Conservation (phyloP, 2,797 vertebrate genomes). For the Chlorospingus flavigularis region DNA sequence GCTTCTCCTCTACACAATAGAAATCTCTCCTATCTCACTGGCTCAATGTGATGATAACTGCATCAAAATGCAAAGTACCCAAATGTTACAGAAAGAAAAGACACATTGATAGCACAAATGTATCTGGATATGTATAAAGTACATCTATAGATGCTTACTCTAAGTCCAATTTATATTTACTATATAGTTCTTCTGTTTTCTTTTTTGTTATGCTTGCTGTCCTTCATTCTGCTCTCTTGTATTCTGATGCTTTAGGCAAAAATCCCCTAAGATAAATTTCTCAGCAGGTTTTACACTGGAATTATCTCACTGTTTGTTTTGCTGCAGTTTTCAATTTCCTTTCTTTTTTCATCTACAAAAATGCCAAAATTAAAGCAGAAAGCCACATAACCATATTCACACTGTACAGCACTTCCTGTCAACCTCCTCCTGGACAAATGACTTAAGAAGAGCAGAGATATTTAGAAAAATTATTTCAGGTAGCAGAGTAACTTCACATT, state of each 20-base stretch:
- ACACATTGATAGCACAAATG: background rate
- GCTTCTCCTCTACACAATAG: background rate
- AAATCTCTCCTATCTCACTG: background rate
- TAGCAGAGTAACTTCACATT: background rate
- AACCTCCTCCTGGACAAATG: background rate
- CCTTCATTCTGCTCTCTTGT: background rate
- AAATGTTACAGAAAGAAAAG: background rate
- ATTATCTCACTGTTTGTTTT: background rate
- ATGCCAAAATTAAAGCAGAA: background rate
- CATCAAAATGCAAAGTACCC: background rate
- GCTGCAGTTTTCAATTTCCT: background rate
- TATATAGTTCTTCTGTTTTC: background rate
- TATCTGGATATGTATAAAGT: background rate
- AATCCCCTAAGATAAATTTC: background rate
- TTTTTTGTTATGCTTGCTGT: background rate
- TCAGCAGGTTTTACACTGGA: background rate
- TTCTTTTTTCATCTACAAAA: background rate
- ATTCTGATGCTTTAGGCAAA: background rate
- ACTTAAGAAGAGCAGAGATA: background rate
- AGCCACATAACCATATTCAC: background rate
- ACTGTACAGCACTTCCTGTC: background rate
- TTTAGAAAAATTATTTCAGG: background rate
- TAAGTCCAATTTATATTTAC: background rate
- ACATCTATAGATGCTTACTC: background rate
- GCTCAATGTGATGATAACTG: background rate